A percentile compares a stretch with the other conserved stretches of the same genome.
Evolutionary conservation across 2,797 vertebrate species (phyloP).

Genomic region (Peromyscus attwateri): DNA sequence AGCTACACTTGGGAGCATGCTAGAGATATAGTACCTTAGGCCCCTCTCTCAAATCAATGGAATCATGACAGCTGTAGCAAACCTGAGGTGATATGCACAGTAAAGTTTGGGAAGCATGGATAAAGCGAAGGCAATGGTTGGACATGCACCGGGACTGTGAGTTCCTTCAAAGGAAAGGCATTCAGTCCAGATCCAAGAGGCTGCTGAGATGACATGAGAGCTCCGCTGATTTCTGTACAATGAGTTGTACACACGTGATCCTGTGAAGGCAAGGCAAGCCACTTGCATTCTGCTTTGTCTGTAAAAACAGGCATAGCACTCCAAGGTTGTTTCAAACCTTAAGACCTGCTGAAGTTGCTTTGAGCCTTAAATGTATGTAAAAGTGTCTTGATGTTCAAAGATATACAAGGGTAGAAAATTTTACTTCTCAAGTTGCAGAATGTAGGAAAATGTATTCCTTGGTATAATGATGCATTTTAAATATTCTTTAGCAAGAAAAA

Average conservation of each 20-base stretch:
- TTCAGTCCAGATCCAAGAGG: not conserved
- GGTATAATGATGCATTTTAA: conserved; percentile 52
- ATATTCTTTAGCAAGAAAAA: conserved; percentile 58
- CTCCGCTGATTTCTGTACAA: not conserved
- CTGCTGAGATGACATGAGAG: not conserved
- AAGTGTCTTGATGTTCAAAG: not conserved
- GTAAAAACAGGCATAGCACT: not conserved
- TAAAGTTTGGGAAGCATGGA: not conserved
- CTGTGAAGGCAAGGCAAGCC: not conserved
- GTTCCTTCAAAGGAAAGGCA: not conserved
- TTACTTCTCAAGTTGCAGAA: not conserved
- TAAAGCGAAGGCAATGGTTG: not conserved
- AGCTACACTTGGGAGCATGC: not conserved
- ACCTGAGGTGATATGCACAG: not conserved
- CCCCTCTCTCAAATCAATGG: not conserved
- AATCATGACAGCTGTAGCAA: not conserved
- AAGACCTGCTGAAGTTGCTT: not conserved
- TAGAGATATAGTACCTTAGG: not conserved
- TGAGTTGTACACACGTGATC: not conserved
- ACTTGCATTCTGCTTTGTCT: not conserved
- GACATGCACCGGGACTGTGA: rapidly evolving
- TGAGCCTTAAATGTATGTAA: not conserved
- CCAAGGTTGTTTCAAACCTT: not conserved
- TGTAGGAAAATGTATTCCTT: conserved; percentile 42
- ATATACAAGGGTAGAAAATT: not conserved